Percentiles rank a stretch among this genome's conserved stretches.
These are phyloP conservation scores for Ianthella basta DNA, from an alignment of 37 sponge, comb jelly and placozoan genomes.

Conservation along the genomic window DNA sequence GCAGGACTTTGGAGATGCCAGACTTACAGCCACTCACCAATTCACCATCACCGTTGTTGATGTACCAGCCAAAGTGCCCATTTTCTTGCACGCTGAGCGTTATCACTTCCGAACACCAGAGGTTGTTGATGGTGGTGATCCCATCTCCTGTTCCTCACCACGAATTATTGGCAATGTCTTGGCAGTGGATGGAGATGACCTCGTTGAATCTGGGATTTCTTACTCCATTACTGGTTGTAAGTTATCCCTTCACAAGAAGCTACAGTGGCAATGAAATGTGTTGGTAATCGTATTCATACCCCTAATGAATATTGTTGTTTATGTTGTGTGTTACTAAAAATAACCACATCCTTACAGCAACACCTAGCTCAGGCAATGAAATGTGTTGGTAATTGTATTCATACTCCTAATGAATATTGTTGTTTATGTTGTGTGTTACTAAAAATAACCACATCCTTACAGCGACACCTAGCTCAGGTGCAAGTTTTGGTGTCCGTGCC, in stretches of 20 bases:
- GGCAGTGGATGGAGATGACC: conserved; percentile 2
- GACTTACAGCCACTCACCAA: background rate
- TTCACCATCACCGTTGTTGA: conserved; percentile 1
- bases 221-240: background rate
- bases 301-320: no score
- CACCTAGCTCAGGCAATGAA: no score
- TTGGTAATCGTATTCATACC: background rate
- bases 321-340: no score
- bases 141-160: no score
- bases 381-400: no score
- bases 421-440: no score
- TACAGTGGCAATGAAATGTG: no score
- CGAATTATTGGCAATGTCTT: background rate
- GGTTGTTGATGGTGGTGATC: no score
- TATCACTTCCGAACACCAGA: background rate
- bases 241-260: background rate
- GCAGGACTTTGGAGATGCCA: background rate
- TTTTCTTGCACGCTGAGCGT: background rate
- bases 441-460: no score
- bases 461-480: no score
- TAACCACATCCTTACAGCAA: no score
- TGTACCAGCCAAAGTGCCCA: background rate
- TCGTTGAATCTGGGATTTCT: background rate
- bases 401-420: no score
- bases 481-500: background rate